Percentiles rank a stretch among this genome's conserved stretches.
phyloP scores from a whole-genome alignment of 2,888 invertebrate species.

The Lasioglossum lativentre region DNA sequence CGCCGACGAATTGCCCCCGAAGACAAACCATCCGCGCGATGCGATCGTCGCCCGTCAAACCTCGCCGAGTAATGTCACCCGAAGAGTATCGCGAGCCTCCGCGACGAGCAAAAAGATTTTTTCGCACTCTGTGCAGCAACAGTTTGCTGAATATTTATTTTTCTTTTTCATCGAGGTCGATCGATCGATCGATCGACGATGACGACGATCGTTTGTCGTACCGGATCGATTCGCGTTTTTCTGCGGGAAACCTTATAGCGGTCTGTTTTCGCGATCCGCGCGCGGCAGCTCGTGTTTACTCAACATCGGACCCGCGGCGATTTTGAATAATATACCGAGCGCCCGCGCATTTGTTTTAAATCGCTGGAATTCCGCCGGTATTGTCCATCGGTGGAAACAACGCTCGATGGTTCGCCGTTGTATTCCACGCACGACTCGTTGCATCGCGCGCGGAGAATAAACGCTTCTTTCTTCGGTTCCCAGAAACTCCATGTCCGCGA shows the following conservation, averaged over 20 bases:
- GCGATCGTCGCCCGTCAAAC: constrained; percentile 4
- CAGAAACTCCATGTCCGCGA: constrained; percentile 36
- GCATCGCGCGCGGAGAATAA: constrained; percentile 52
- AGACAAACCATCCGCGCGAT: background rate
- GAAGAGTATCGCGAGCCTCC: background rate
- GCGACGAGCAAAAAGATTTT: background rate
- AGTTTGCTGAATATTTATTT: background rate
- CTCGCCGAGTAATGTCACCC: background rate
- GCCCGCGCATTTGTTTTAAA: constrained; percentile 77
- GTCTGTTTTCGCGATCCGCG: constrained; percentile 49
- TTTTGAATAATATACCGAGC: constrained; percentile 73
- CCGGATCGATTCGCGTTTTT: constrained; percentile 17
- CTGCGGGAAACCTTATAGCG: constrained; percentile 53
- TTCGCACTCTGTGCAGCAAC: background rate
- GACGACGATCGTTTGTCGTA: background rate
- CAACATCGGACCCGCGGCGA: constrained; percentile 73
- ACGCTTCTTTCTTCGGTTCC: constrained; percentile 56
- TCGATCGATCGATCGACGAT: constrained; percentile 9
- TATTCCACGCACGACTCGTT: constrained; percentile 35
- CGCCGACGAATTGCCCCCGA: background rate
- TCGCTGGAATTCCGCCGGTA: constrained; percentile 79
- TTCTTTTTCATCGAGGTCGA: background rate
- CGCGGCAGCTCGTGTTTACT: constrained; percentile 66
- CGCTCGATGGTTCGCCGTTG: constrained; percentile 47
- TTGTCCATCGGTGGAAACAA: constrained; percentile 75